phyloP scores from a whole-genome alignment of 2,888 invertebrate genomes.

The Chalcis sispes region DNA sequence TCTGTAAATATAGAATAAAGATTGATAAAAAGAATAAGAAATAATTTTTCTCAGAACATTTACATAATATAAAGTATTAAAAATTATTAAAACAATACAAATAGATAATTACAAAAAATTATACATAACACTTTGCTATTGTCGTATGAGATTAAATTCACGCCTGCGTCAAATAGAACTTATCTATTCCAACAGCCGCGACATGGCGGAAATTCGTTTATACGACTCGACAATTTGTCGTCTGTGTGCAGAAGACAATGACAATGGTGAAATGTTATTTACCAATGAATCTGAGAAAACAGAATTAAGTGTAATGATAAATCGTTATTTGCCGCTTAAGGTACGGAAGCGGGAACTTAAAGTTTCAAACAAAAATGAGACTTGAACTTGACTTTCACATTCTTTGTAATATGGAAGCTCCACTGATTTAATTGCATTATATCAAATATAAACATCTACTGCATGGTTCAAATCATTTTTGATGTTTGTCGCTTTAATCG shows the following conservation, averaged over 20 bases:
- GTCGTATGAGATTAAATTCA: constrained; percentile 2
- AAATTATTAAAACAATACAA: neutral
- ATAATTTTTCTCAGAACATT: neutral
- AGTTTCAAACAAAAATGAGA: constrained; percentile 62
- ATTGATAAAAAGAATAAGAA: constrained; percentile 21
- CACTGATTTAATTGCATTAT: constrained; percentile 69
- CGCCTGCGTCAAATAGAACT: constrained; percentile 9
- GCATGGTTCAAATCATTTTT: constrained; percentile 57
- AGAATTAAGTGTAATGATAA: constrained; percentile 82
- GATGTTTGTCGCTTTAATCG: constrained; percentile 12
- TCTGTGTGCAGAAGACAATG: constrained; percentile 86
- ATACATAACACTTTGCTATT: neutral
- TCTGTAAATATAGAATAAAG: constrained; percentile 23
- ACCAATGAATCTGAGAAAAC: constrained; percentile 78
- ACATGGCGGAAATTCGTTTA: constrained; percentile 75
- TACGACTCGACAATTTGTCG: constrained; percentile 85
- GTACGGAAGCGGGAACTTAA: constrained; percentile 74
- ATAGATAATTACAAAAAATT: neutral
- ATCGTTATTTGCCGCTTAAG: constrained; percentile 86
- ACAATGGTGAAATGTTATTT: constrained; percentile 83
- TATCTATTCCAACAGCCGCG: constrained; percentile 27
- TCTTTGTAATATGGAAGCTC: constrained; percentile 66
- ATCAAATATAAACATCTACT: constrained; percentile 46
- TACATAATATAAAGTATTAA: too few species aligned
- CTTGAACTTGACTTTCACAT: constrained; percentile 72